phyloP scores from a whole-genome alignment of 2,888 invertebrate genomes.

The Melinaea menophilus region DNA sequence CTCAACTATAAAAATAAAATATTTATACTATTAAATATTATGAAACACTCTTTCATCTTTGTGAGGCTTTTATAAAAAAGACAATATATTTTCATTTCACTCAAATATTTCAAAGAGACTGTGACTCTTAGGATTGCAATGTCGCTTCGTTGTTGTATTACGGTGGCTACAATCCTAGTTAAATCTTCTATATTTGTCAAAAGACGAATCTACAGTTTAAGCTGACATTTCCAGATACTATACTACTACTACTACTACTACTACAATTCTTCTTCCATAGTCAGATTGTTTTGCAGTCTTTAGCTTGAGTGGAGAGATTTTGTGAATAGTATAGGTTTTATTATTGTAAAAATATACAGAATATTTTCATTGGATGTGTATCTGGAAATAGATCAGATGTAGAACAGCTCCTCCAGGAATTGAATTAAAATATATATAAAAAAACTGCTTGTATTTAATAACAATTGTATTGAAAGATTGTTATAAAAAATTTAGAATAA shows the following conservation, averaged over 20 bases:
- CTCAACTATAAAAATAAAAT: neutral
- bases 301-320: too few species aligned
- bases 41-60: neutral
- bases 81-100: slow-evolving; percentile 18
- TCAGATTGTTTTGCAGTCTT: too few species aligned
- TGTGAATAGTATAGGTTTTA: too few species aligned
- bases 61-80: slow-evolving; percentile 1
- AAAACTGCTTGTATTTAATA: too few species aligned
- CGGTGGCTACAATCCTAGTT: slow-evolving; percentile 26
- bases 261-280: slow-evolving; percentile 9
- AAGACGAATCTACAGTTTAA: slow-evolving; percentile 28
- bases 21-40: neutral
- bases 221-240: slow-evolving; percentile 13
- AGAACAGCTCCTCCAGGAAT: too few species aligned
- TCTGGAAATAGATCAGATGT: too few species aligned
- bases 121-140: slow-evolving; percentile 19
- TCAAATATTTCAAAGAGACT: slow-evolving; percentile 26
- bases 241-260: slow-evolving; percentile 13
- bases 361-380: too few species aligned
- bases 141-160: slow-evolving; percentile 36
- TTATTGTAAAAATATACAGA: too few species aligned
- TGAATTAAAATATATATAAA: too few species aligned
- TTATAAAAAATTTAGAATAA: too few species aligned
- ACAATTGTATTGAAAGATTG: too few species aligned
- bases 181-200: slow-evolving; percentile 36